These are phyloP conservation scores for Bimastos eiseni DNA, from an alignment of 2,888 invertebrate species.

Conservation along the genomic window DNA sequence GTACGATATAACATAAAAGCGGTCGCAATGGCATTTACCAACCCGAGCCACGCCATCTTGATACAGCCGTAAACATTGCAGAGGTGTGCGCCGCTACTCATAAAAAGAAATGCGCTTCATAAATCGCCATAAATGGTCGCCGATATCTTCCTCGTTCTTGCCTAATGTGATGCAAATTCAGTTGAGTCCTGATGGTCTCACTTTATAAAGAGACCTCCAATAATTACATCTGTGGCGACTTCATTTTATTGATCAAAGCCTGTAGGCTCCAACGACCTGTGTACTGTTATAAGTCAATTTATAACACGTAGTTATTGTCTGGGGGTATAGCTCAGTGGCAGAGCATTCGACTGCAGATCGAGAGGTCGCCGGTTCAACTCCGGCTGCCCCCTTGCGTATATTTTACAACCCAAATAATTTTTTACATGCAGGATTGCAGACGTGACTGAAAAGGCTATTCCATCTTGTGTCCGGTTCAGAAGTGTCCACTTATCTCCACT, in stretches of 20 bases:
- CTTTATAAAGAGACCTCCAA: neutral
- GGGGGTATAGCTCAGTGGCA: slow-evolving; percentile 59
- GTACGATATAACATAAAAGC: neutral
- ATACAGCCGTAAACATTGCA: neutral
- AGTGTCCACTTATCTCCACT: too few relatives aligned
- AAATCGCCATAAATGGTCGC: neutral
- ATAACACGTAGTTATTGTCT: neutral
- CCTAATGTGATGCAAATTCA: neutral
- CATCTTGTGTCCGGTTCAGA: too few relatives aligned
- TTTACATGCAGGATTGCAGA: too few relatives aligned
- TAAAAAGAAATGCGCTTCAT: neutral
- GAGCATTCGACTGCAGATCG: slow-evolving; percentile 59
- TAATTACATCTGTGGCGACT: neutral
- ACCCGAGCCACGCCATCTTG: neutral
- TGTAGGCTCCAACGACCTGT: neutral
- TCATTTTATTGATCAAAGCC: neutral
- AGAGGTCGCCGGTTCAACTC: slow-evolving; percentile 59
- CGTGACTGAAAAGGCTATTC: too few relatives aligned
- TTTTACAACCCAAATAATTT: too few relatives aligned
- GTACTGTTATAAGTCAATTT: neutral
- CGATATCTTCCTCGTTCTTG: neutral
- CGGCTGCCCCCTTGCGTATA: slow-evolving; percentile 51
- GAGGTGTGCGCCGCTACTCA: neutral
- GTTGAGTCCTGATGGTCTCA: neutral
- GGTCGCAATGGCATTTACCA: neutral